Conservation (phyloP, 2,888 invertebrate species). For the Galeopsomyia nigrocyanea region DNA sequence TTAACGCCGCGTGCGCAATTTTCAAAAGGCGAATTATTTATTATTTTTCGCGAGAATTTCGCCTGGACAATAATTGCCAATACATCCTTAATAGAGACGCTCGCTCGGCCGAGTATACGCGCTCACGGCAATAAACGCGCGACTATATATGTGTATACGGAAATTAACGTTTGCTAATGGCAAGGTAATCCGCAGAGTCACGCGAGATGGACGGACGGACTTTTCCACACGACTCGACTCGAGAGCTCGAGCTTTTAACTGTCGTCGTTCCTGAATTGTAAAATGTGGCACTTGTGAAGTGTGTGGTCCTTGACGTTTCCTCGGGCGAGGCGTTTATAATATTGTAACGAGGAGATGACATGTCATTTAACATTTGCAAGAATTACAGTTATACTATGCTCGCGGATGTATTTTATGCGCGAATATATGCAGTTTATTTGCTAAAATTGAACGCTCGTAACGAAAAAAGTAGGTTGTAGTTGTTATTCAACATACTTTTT, state of each 20-base stretch:
- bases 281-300: slow-evolving; percentile 14
- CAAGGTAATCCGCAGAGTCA: slow-evolving; percentile 50
- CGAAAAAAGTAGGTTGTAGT: too few relatives aligned
- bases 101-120: slow-evolving; percentile 5
- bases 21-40: slow-evolving; percentile 1
- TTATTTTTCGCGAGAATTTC: background rate
- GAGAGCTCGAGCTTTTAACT: background rate
- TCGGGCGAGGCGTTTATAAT: background rate
- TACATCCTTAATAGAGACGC: slow-evolving; percentile 54
- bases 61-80: background rate
- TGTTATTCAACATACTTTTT: too few relatives aligned
- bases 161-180: slow-evolving; percentile 53
- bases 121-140: slow-evolving; percentile 25
- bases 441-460: too few relatives aligned
- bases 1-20: background rate
- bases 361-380: too few relatives aligned
- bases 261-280: slow-evolving; percentile 16
- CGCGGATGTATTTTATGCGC: too few relatives aligned
- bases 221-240: background rate
- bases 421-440: too few relatives aligned
- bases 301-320: too few relatives aligned
- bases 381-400: too few relatives aligned
- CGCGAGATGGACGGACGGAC: slow-evolving; percentile 43
- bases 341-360: background rate
- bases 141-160: slow-evolving; percentile 23